These are phyloP conservation scores for Naja naja DNA, from an alignment of 2,113 vertebrate species.

Conservation along the genomic window DNA sequence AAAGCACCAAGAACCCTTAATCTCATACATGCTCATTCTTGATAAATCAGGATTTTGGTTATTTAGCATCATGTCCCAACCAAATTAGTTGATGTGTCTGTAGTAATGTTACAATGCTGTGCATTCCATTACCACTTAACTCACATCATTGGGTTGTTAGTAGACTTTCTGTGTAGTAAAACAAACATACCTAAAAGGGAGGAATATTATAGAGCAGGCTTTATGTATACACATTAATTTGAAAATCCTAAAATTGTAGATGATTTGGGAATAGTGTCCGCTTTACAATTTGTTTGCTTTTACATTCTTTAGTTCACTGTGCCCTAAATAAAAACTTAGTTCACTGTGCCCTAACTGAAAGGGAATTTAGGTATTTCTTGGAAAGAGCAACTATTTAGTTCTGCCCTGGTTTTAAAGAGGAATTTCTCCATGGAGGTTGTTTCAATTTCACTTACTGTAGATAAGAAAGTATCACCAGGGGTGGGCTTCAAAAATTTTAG, in stretches of 20 bases:
- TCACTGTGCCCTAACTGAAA: not conserved
- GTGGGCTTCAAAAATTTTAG: no score
- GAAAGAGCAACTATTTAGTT: not conserved
- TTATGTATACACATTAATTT: not conserved
- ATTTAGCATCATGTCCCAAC: not conserved
- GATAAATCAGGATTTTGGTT: not conserved
- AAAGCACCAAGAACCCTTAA: not conserved
- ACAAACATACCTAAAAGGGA: not conserved
- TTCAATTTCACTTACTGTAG: not conserved
- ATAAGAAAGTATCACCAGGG: not conserved
- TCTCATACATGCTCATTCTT: not conserved
- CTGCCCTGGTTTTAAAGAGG: not conserved
- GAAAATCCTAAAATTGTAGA: not conserved
- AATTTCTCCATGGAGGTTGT: not conserved
- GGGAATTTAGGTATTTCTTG: not conserved
- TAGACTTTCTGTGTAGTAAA: not conserved
- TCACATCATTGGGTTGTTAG: not conserved
- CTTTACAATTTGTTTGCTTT: not conserved
- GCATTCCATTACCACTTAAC: not conserved
- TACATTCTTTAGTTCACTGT: not conserved
- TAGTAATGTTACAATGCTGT: not conserved
- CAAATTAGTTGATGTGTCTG: not conserved
- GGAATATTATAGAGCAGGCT: not conserved
- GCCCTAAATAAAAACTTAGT: not conserved
- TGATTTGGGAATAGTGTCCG: not conserved